A percentile compares a stretch with the other conserved stretches of the same genome.
These are phyloP conservation scores for Dreissena polymorpha DNA, from an alignment of 1,140 invertebrate genomes.

Conservation along the genomic window DNA sequence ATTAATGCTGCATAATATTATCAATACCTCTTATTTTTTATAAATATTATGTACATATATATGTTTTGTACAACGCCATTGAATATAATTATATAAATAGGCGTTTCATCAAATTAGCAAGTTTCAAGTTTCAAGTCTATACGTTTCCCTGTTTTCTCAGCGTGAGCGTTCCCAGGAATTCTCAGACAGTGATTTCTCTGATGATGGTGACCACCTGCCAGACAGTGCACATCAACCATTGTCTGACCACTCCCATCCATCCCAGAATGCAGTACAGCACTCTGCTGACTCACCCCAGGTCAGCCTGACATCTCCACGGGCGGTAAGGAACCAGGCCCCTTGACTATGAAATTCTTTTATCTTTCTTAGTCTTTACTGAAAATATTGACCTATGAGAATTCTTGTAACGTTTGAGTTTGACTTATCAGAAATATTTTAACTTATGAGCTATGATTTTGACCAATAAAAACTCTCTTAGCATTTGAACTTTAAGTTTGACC, in stretches of 20 bases:
- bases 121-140: too few relatives aligned
- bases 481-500: too few relatives aligned
- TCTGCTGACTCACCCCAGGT: conserved; percentile 24
- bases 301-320: conserved; percentile 32
- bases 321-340: conserved; percentile 19
- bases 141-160: not conserved
- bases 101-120: too few relatives aligned
- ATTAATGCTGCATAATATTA: too few relatives aligned
- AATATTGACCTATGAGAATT: not conserved
- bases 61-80: too few relatives aligned
- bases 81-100: too few relatives aligned
- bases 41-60: too few relatives aligned
- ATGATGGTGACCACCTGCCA: conserved; percentile 29
- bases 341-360: not conserved
- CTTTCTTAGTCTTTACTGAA: not conserved
- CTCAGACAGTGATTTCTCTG: conserved; percentile 18
- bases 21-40: too few relatives aligned
- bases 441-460: too few relatives aligned
- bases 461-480: too few relatives aligned
- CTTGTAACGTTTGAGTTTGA: too few relatives aligned
- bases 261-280: conserved; percentile 33
- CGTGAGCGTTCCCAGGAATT: not conserved
- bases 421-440: too few relatives aligned
- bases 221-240: conserved; percentile 14
- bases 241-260: conserved; percentile 28